A percentile compares a stretch with the other conserved stretches of the same genome.
Evolutionary conservation across 2,797 vertebrate genomes (phyloP).

Genomic region (Neosilurus hyrtlii): DNA sequence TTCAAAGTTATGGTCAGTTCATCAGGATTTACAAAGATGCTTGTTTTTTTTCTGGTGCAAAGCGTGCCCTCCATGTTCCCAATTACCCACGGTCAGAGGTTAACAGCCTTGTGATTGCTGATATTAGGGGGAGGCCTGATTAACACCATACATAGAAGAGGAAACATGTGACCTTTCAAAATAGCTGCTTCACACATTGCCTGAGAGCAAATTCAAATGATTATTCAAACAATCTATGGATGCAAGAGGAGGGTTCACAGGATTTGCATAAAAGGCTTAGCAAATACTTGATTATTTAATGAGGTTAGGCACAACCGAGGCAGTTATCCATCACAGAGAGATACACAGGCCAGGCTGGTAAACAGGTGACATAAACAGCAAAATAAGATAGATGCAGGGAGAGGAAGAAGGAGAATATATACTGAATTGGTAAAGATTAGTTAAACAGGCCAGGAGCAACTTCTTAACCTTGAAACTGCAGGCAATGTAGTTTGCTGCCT

Average conservation of each 20-base stretch:
- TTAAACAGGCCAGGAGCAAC: constrained; percentile 40
- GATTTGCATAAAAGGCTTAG: constrained; percentile 46
- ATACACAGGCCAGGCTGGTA: not conserved
- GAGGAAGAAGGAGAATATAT: constrained; percentile 1
- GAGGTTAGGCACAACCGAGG: constrained; percentile 15
- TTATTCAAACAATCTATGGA: constrained; percentile 34
- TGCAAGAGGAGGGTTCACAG: constrained; percentile 22
- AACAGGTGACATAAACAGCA: constrained; percentile 3
- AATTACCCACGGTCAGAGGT: constrained; percentile 41
- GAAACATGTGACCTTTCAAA: constrained; percentile 45
- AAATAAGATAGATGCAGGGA: not conserved
- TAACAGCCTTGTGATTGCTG: constrained; percentile 42
- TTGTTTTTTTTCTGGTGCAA: constrained; percentile 28
- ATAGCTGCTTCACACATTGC: constrained; percentile 35
- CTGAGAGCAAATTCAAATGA: constrained; percentile 51
- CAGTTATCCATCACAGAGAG: not conserved
- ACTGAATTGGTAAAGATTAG: constrained; percentile 23
- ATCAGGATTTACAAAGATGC: constrained; percentile 49
- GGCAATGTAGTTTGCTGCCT: constrained; percentile 39
- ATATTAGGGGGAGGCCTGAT: constrained; percentile 25
- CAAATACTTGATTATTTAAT: constrained; percentile 38
- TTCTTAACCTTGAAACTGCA: constrained; percentile 53
- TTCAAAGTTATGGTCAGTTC: constrained; percentile 56
- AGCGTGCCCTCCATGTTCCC: constrained; percentile 26
- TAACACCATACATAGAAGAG: constrained; percentile 21